phyloP scores from a whole-genome alignment of 2,113 vertebrate species.

The Ginglymostoma cirratum region DNA sequence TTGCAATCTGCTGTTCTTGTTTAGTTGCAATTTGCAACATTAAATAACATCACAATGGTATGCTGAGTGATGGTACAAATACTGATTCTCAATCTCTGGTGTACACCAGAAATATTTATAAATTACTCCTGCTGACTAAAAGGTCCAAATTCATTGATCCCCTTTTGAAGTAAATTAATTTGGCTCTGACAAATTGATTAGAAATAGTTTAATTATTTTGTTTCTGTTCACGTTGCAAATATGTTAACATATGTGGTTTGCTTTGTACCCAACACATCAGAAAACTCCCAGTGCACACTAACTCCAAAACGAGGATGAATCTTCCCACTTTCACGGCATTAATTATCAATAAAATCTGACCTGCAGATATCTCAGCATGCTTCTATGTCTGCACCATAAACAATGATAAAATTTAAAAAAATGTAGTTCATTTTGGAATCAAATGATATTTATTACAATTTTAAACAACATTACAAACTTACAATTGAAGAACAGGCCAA shows the following conservation, averaged over 20 bases:
- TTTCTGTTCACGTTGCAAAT: background rate
- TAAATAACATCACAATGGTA: background rate
- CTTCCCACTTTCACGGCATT: constrained; percentile 20
- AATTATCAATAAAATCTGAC: constrained; percentile 33
- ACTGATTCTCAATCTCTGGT: background rate
- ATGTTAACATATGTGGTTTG: background rate
- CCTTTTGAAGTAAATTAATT: background rate
- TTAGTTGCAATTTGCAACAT: background rate
- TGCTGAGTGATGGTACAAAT: background rate
- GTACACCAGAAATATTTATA: background rate
- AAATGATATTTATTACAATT: background rate
- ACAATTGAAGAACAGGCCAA: background rate
- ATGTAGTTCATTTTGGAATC: background rate
- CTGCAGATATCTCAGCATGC: background rate
- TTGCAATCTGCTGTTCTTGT: background rate
- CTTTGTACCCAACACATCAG: background rate
- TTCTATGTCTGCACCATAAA: background rate
- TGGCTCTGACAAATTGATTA: background rate
- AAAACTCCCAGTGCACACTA: background rate
- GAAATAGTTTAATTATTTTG: constrained; percentile 15
- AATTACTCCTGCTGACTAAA: background rate
- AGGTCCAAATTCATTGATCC: background rate
- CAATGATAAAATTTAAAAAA: background rate
- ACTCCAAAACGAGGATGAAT: background rate
- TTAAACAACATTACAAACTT: background rate